These are phyloP conservation scores for Phymastichus coffea DNA, from an alignment of 1,140 invertebrate genomes.

Conservation along the genomic window DNA sequence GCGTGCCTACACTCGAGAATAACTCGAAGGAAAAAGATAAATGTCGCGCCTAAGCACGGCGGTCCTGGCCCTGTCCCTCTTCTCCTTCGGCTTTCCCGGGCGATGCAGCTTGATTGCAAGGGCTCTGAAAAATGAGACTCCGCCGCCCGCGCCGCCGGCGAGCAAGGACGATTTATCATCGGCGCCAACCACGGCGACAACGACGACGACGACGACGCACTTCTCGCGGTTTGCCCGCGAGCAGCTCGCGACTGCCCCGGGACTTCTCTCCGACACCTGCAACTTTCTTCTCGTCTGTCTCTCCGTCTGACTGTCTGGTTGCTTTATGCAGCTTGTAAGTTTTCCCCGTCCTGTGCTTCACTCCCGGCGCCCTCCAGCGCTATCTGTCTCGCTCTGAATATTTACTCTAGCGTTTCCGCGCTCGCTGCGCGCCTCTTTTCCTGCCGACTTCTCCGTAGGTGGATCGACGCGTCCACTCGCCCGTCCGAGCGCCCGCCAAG, in stretches of 20 bases:
- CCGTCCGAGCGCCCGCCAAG: too few species aligned
- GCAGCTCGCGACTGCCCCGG: background rate
- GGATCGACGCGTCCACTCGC: too few species aligned
- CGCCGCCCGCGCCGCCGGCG: background rate
- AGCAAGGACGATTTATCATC: slow-evolving; percentile 9
- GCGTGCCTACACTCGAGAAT: background rate
- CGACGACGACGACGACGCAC: background rate
- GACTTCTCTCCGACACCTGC: background rate
- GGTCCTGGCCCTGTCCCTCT: background rate
- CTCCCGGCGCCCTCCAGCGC: too few species aligned
- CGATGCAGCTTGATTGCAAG: slow-evolving; percentile 21
- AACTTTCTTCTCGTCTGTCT: background rate
- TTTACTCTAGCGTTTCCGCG: too few species aligned
- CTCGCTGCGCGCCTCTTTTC: background rate
- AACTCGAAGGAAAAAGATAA: slow-evolving; percentile 7
- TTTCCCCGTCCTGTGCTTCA: too few species aligned
- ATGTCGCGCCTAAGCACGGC: slow-evolving; percentile 9
- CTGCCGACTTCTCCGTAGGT: too few species aligned
- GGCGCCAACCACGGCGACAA: background rate
- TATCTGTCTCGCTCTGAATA: too few species aligned
- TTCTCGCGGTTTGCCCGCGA: background rate
- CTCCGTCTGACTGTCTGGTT: too few species aligned
- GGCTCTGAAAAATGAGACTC: slow-evolving; percentile 10
- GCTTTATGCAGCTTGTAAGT: too few species aligned
- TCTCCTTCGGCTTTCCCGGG: background rate